Conservation (phyloP, 2,113 vertebrate genomes). For the Microtus montanus region DNA sequence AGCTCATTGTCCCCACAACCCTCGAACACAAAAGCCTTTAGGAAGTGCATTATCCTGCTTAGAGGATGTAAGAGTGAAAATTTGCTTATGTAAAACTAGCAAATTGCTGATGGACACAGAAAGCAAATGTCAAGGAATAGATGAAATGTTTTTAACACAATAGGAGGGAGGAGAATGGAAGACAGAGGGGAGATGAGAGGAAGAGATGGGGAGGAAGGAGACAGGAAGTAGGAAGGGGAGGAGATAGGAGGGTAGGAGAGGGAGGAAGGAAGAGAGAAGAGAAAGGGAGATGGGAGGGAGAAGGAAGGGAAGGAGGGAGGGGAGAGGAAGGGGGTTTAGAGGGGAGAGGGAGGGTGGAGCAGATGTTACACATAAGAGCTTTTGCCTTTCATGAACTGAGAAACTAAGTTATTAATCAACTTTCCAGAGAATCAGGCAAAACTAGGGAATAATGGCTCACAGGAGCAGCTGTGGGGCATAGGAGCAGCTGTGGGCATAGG, state of each 20-base stretch:
- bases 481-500: neutral
- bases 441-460: neutral
- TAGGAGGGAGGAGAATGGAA: neutral
- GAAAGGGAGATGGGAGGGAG: too few species aligned
- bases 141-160: neutral
- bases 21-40: neutral
- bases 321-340: rapidly evolving
- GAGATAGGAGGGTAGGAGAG: neutral
- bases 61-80: neutral
- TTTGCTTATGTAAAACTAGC: neutral
- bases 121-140: neutral
- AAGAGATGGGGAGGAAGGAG: neutral
- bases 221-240: too few species aligned
- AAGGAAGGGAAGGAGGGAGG: rapidly evolving
- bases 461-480: neutral
- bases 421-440: neutral
- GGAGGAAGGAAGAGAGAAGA: neutral
- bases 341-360: too few species aligned
- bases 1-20: neutral
- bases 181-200: too few species aligned
- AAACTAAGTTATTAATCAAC: too few species aligned
- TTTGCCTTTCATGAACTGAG: neutral
- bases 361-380: neutral
- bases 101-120: neutral
- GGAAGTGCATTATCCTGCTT: neutral